A percentile compares a stretch with the other conserved stretches of the same genome.
Conservation (phyloP, 2,888 invertebrate species). For the Candidula unifasciata region DNA sequence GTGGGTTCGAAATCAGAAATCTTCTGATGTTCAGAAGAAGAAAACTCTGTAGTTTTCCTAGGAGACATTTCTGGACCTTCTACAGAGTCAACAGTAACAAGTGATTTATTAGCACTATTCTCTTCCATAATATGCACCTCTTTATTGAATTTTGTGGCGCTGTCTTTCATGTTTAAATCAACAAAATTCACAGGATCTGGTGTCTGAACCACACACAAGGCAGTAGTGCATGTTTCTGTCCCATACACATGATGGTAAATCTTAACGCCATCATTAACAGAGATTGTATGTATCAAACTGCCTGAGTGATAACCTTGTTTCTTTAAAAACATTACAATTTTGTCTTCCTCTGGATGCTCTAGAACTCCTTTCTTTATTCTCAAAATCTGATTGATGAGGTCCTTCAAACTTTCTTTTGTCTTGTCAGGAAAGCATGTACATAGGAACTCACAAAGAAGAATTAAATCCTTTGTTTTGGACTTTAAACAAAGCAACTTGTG, state of each 20-base stretch:
- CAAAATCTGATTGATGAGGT: constrained; percentile 35
- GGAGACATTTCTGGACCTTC: not conserved
- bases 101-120: no score
- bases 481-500: constrained; percentile 47
- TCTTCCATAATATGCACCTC: no score
- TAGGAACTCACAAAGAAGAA: constrained; percentile 49
- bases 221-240: constrained; percentile 26
- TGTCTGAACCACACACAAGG: constrained; percentile 38
- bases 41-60: no score
- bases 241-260: constrained; percentile 46
- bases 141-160: no score
- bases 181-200: not conserved
- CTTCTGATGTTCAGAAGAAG: no score
- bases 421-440: constrained; percentile 43
- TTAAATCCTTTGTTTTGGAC: not conserved
- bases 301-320: constrained; percentile 35
- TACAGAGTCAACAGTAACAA: not conserved
- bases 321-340: constrained; percentile 27
- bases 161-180: no score
- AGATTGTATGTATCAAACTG: constrained; percentile 28
- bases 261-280: constrained; percentile 39
- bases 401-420: constrained; percentile 36
- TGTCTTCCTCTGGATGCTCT: constrained; percentile 35
- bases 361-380: constrained; percentile 40
- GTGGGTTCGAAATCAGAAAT: no score